Conservation (phyloP, 2,888 invertebrate species). For the Folsomia candida region DNA sequence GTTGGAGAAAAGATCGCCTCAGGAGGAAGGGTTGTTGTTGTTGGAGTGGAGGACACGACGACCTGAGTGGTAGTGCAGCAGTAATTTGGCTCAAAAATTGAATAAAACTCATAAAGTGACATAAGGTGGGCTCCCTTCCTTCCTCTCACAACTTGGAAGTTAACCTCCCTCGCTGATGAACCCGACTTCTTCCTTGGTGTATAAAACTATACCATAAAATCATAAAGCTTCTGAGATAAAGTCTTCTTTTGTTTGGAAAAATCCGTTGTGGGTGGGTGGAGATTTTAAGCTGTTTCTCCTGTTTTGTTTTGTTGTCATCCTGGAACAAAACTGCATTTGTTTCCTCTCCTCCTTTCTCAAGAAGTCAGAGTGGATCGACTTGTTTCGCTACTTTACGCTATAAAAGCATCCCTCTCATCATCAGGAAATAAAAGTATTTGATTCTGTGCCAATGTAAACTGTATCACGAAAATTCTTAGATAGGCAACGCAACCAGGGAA, state of each 20-base stretch:
- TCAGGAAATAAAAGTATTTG: too few species aligned
- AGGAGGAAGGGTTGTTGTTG: background rate
- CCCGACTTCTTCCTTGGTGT: too few species aligned
- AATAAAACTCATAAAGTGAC: slow-evolving; percentile 18
- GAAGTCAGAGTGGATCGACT: too few species aligned
- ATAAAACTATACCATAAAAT: too few species aligned
- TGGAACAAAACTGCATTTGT: background rate
- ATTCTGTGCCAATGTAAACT: too few species aligned
- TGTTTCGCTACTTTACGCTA: too few species aligned
- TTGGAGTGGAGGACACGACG: background rate
- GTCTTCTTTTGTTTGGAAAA: slow-evolving; percentile 1
- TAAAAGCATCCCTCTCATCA: too few species aligned
- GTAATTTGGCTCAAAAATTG: slow-evolving; percentile 14
- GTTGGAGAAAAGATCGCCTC: background rate
- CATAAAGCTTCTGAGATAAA: background rate
- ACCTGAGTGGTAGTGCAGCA: background rate
- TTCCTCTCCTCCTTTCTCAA: background rate
- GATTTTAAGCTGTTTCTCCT: slow-evolving; percentile 6
- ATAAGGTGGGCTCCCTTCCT: slow-evolving; percentile 8
- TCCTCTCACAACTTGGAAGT: too few species aligned
- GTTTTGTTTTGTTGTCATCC: background rate
- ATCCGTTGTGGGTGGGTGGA: background rate
- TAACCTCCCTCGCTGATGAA: too few species aligned
- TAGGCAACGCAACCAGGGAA: too few species aligned
- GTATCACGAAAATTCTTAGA: too few species aligned